phyloP scores from a whole-genome alignment of 2,888 invertebrate genomes.

The Agriotes lineatus region DNA sequence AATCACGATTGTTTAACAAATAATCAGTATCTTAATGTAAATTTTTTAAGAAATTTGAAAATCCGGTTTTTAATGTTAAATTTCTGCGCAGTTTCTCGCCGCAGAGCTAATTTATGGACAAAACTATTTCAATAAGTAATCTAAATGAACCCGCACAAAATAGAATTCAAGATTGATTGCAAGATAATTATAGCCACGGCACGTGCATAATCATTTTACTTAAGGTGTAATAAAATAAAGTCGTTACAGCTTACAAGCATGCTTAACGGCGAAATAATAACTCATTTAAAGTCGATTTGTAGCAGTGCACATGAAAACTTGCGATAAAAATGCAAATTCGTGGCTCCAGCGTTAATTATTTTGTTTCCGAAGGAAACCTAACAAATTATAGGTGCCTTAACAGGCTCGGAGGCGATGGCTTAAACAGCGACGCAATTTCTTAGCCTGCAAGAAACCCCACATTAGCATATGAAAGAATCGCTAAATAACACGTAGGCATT shows the following conservation, averaged over 20 bases:
- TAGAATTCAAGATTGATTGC: slow-evolving; percentile 48
- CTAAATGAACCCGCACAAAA: slow-evolving; percentile 22
- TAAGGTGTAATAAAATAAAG: slow-evolving; percentile 41
- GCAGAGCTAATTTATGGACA: too few relatives aligned
- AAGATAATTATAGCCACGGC: slow-evolving; percentile 46
- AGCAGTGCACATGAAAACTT: slow-evolving; percentile 37
- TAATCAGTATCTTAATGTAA: too few relatives aligned
- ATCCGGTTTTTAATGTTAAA: too few relatives aligned
- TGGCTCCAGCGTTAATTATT: slow-evolving; percentile 35
- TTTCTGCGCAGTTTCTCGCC: too few relatives aligned
- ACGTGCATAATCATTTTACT: slow-evolving; percentile 36
- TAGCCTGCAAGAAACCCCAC: not conserved
- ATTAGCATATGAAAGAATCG: too few relatives aligned
- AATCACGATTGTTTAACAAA: too few relatives aligned
- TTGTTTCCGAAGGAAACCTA: slow-evolving; percentile 21
- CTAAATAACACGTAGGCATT: too few relatives aligned
- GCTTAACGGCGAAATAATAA: slow-evolving; percentile 44
- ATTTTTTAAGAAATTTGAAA: too few relatives aligned
- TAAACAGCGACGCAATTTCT: slow-evolving; percentile 7
- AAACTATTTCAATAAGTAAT: not conserved
- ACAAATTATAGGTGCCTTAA: slow-evolving; percentile 13
- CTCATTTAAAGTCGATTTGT: slow-evolving; percentile 46
- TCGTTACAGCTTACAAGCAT: slow-evolving; percentile 38
- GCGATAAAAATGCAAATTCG: slow-evolving; percentile 44
- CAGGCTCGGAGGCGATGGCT: slow-evolving; percentile 1